Evolutionary conservation across 2,888 invertebrate genomes (phyloP).

Genomic region (Altica lythri): DNA sequence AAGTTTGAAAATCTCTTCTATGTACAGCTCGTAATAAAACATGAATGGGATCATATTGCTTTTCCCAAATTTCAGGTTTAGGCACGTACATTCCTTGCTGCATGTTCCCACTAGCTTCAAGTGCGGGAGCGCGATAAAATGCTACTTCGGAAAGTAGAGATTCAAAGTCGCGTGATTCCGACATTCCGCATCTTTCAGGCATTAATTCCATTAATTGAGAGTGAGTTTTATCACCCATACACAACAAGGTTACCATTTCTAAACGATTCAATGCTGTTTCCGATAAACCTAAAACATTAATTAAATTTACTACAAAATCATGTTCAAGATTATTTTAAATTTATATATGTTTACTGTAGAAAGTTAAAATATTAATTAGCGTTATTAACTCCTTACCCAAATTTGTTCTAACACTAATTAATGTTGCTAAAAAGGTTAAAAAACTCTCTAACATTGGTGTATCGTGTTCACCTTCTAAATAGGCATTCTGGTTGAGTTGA

Average conservation of each 20-base stretch:
- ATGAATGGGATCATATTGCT: slow-evolving; percentile 92
- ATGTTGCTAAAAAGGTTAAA: slow-evolving; percentile 85
- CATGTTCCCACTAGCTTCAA: slow-evolving; percentile 77
- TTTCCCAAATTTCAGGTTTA: slow-evolving; percentile 81
- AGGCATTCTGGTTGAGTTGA: slow-evolving; percentile 64
- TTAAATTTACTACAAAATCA: neutral
- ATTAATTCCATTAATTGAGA: slow-evolving; percentile 93
- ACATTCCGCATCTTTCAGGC: slow-evolving; percentile 94
- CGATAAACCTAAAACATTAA: slow-evolving; percentile 58
- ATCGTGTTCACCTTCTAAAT: slow-evolving; percentile 79
- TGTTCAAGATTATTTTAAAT: slow-evolving; percentile 1
- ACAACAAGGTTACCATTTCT: slow-evolving; percentile 91
- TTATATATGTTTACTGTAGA: slow-evolving; percentile 4
- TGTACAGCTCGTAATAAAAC: slow-evolving; percentile 90
- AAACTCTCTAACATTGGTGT: slow-evolving; percentile 91
- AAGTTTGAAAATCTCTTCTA: slow-evolving; percentile 88
- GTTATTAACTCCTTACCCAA: slow-evolving; percentile 65
- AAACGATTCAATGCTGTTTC: slow-evolving; percentile 71
- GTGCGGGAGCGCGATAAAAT: slow-evolving; percentile 76
- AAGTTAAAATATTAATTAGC: too few relatives aligned
- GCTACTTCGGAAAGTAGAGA: slow-evolving; percentile 74
- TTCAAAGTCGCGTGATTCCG: slow-evolving; percentile 87
- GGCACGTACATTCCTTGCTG: slow-evolving; percentile 88
- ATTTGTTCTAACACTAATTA: slow-evolving; percentile 87
- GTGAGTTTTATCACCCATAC: slow-evolving; percentile 94